Conservation (phyloP, 2,888 invertebrate species). For the Orthosia gothica region DNA sequence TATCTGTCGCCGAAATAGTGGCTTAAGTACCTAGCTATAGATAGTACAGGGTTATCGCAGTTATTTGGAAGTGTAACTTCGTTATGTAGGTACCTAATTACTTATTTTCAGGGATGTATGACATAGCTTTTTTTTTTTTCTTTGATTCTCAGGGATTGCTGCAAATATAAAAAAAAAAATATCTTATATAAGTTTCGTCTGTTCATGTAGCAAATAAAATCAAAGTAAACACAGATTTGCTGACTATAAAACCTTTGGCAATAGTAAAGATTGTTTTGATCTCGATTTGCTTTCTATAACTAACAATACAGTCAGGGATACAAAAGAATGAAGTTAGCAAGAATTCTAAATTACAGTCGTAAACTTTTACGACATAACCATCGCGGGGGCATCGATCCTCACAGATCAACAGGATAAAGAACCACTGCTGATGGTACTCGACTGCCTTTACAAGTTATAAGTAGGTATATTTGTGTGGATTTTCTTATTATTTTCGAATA, state of each 20-base stretch:
- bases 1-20: conserved; percentile 37
- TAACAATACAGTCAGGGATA: conserved; percentile 26
- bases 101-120: conserved; percentile 1
- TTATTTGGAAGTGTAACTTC: conserved; percentile 15
- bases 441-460: conserved; percentile 8
- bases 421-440: not conserved
- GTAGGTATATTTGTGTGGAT: not conserved
- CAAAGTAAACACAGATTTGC: not conserved
- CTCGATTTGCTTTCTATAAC: conserved; percentile 2
- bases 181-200: not conserved
- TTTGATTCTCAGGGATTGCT: not conserved
- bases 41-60: not conserved
- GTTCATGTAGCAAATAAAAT: not conserved
- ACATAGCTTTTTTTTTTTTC: not conserved
- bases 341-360: conserved; percentile 43
- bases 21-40: not conserved
- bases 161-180: not conserved
- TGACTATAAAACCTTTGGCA: not conserved
- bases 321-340: conserved; percentile 31
- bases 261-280: conserved; percentile 7
- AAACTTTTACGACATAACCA: conserved; percentile 49
- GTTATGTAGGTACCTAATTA: not conserved
- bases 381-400: conserved; percentile 34
- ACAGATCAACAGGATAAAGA: conserved; percentile 42
- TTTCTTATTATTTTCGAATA: not conserved